Base-by-base conservation (phyloP, 2,113 vertebrate species). In the Chelonoidis abingdonii region DNA sequence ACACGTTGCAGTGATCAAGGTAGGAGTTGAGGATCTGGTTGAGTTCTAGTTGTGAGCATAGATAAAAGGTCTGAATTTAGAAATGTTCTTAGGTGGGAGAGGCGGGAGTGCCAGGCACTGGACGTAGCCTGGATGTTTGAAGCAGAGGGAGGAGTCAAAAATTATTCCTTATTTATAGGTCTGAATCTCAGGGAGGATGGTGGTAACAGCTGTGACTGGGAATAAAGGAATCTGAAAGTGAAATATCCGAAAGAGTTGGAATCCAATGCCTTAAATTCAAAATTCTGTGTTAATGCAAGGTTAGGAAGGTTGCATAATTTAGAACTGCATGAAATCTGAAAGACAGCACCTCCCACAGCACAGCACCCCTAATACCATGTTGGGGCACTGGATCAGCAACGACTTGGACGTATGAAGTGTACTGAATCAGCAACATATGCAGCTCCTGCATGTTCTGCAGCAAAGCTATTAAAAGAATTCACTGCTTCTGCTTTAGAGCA, bases 21-120 rank as follows among this genome's bases (percentile, higher is more conserved):
- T 21, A 41, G 38, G 1, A 24, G 21, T 3, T 35, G 4, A 12
- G 56, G 56, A 16, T 56, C 53, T 19, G 19, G 0, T 0, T 17
- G 72, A 11, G 41, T 44, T 88, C 86, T n/a, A 8, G 0, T 17
- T 35, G 4, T 5, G 38, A 44, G 56, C 41, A 52, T 72, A 10
- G 21, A 65, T 0, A 49, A 31, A 80, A 65, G 50, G 1, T 53
- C n/a, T 25, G 24, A 78, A 5, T 19, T 86, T 21, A n/a, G 92
- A 75, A 56, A 13, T 59, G 14, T 0, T 0, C 2, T 0, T 11
- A 24, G 47, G 11, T 7, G 14, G 31, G 35, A 10, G 65, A 10
- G 19, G 10, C 17, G 9, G n/a, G 21, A 38, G 65, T 72, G n/a
- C 8, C 35, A 72, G 65, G 65, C 35, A 72, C 65, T 38, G 35